Percentiles rank a stretch among this genome's conserved stretches.
Conservation (phyloP, 1,140 invertebrate genomes). For the Belonocnema kinseyi region DNA sequence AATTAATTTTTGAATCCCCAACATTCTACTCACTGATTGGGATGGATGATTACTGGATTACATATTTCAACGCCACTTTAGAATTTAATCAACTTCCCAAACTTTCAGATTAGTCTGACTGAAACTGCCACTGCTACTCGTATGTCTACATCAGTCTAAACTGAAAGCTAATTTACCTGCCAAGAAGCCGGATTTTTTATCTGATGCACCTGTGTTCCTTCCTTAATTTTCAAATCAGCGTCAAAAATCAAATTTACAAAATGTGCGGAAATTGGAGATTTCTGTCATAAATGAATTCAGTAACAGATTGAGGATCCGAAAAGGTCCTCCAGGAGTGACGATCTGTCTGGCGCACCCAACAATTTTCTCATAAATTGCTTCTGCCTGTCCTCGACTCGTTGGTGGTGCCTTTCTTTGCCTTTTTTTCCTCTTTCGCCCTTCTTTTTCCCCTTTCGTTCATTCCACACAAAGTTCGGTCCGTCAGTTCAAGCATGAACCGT, state of each 20-base stretch:
- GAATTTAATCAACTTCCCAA: too few species aligned
- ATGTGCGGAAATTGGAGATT: background rate
- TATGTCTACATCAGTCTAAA: too few species aligned
- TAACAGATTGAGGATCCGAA: background rate
- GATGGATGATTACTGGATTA: too few species aligned
- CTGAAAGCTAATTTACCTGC: too few species aligned
- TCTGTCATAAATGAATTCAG: background rate
- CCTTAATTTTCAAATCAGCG: too few species aligned
- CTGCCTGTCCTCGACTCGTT: constrained; percentile 43
- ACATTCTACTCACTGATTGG: too few species aligned
- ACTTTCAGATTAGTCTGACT: too few species aligned
- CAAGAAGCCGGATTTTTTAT: too few species aligned
- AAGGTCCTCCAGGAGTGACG: background rate
- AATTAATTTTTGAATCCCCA: too few species aligned
- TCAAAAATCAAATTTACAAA: background rate
- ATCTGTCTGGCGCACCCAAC: constrained; percentile 46
- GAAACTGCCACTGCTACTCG: too few species aligned
- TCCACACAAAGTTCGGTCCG: constrained; percentile 20
- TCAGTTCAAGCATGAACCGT: constrained; percentile 35
- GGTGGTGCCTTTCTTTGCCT: constrained; percentile 18
- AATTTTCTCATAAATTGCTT: constrained; percentile 64
- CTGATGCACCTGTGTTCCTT: too few species aligned
- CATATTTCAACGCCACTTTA: too few species aligned
- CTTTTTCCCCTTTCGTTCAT: constrained; percentile 31
- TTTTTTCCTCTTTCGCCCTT: constrained; percentile 30